These are phyloP conservation scores for Eurystomus glaucurus DNA, from an alignment of 2,797 vertebrate genomes.

Conservation along the genomic window DNA sequence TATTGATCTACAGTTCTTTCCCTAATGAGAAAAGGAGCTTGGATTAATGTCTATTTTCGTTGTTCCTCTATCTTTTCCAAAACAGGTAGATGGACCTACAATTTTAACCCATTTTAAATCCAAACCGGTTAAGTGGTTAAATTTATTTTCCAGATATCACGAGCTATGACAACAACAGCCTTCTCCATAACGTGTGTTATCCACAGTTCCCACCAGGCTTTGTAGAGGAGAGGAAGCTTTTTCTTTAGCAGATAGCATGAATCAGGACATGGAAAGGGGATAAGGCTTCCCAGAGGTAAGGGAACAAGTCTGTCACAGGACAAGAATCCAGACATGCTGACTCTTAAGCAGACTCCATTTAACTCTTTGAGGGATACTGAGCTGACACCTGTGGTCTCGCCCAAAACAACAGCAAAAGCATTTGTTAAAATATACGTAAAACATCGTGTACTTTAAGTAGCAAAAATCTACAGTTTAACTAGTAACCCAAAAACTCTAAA, in stretches of 20 bases:
- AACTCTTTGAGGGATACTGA: not conserved
- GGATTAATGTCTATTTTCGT: not conserved
- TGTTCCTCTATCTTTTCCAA: not conserved
- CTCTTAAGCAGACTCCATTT: not conserved
- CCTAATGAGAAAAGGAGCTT: not conserved
- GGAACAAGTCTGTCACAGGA: accelerated
- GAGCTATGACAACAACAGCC: not conserved
- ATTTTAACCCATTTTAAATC: not conserved
- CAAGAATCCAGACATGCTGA: not conserved
- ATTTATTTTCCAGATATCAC: not conserved
- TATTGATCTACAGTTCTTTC: not conserved
- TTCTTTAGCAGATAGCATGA: not conserved
- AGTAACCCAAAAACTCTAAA: not conserved
- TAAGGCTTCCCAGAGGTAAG: not conserved
- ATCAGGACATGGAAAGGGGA: not conserved
- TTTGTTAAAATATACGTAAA: accelerated
- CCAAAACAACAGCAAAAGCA: not conserved
- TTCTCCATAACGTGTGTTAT: not conserved
- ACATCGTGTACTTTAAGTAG: not conserved
- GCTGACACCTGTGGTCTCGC: not conserved
- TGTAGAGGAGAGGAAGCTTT: not conserved
- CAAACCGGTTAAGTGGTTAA: not conserved
- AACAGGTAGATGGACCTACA: not conserved
- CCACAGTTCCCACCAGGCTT: accelerated
- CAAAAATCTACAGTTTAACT: not conserved